phyloP scores from a whole-genome alignment of 2,113 vertebrate species.

The Phycodurus eques region DNA sequence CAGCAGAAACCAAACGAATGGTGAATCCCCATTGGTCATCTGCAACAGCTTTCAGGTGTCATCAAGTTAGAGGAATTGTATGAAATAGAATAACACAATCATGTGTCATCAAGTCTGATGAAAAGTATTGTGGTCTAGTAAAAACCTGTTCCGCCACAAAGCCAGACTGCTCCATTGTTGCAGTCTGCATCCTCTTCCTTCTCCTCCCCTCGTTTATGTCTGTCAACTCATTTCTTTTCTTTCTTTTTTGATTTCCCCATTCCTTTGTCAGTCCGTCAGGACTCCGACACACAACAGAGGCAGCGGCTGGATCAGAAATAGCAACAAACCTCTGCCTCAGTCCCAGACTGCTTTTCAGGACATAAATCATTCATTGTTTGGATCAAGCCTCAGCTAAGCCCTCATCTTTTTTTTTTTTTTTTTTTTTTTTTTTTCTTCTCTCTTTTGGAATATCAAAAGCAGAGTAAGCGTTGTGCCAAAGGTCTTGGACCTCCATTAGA shows the following conservation, averaged over 20 bases:
- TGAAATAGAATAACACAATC: slow-evolving; percentile 33
- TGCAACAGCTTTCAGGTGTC: slow-evolving; percentile 42
- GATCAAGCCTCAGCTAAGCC: not conserved
- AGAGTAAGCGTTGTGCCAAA: slow-evolving; percentile 4
- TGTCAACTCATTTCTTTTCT: slow-evolving; percentile 14
- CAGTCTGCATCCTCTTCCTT: not conserved
- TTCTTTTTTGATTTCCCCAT: slow-evolving; percentile 28
- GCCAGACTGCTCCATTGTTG: slow-evolving; percentile 28
- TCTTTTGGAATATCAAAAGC: slow-evolving; percentile 24
- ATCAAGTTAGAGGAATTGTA: slow-evolving; percentile 27
- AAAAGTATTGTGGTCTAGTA: slow-evolving; percentile 21
- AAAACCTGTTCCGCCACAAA: slow-evolving; percentile 45
- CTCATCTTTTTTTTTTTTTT: slow-evolving; percentile 5
- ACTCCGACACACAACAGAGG: not conserved
- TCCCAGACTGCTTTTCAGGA: slow-evolving; percentile 11
- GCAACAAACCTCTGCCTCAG: slow-evolving; percentile 15
- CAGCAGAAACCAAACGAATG: not conserved
- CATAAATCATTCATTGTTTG: slow-evolving; percentile 31
- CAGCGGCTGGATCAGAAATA: slow-evolving; percentile 6
- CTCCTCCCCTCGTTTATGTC: slow-evolving; percentile 5
- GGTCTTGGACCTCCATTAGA: slow-evolving; percentile 14
- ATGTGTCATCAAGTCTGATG: slow-evolving; percentile 18
- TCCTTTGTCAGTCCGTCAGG: slow-evolving; percentile 2
- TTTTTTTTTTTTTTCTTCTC: not conserved
- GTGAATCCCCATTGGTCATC: slow-evolving; percentile 19